Evolutionary conservation across 2,888 invertebrate species (phyloP), one percentile per base, ranked within the genome.

Genomic region (Macrophya annulata): DNA sequence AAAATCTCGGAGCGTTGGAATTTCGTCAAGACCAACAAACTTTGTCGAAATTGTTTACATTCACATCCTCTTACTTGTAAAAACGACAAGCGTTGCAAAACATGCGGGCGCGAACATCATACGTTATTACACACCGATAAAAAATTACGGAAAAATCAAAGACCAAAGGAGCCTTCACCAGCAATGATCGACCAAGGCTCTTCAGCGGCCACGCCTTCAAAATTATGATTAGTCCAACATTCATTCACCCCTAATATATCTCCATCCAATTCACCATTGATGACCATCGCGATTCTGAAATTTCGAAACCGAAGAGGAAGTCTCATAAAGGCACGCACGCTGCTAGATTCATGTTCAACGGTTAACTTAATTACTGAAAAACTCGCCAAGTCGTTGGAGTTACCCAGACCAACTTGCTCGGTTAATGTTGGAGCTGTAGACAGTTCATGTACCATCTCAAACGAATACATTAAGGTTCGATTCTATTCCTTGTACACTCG

Each of bases 281-380:
- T 87, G 86, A 43, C 86, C 77, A 88, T 85, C 79, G 85, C 86
- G 12, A 25, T 85, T 65, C 12, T 87, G 0, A 79, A 86, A 43
- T 37, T 86, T 8, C 85, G 85, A 48, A 83, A 71, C 74, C 2
- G 59, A 15, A 43, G 45, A 40, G 85, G 88, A 1, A 51, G 84
- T 17, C 86, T 85, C 40, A 9, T 81, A 25, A 62, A 71, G n/a
- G 31, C 21, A 15, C 77, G 77, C 37, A n/a, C 77, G 10, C 17
- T 77, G 3, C 15, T 77, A 15, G 77, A 77, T 1, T 45, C 77
- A 0, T 77, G 77, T 9, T 45, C 77, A 0, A 77, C 55, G 5
- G 77, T 45, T 0, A 17, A 77, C 21, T 77, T 77, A 31, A 77
- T 77, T 1, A 51, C 77, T 1, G 55, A 55, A 1, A 12, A 37